Conservation (phyloP, 2,888 invertebrate species). For the Rhorus exstirpatorius region DNA sequence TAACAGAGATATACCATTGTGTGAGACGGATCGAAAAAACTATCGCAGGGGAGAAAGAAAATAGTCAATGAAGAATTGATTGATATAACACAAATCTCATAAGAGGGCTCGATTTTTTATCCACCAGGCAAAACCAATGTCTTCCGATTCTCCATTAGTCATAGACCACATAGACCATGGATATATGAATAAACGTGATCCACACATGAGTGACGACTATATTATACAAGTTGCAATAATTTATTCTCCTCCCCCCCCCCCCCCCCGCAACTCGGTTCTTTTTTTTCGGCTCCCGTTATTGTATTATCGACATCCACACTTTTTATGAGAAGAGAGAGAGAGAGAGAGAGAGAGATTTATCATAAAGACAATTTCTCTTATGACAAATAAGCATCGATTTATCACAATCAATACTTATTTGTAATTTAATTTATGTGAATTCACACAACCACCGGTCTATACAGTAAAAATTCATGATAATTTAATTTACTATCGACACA, state of each 20-base stretch:
- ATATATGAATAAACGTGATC: slow-evolving; percentile 56
- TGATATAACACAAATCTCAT: slow-evolving; percentile 24
- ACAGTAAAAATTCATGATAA: not conserved
- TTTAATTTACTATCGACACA: no score
- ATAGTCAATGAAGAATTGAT: slow-evolving; percentile 39
- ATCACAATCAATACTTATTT: slow-evolving; percentile 21
- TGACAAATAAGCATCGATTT: slow-evolving; percentile 37
- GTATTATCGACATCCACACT: slow-evolving; percentile 57
- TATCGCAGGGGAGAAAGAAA: not conserved
- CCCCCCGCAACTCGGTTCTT: not conserved
- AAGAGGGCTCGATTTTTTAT: slow-evolving; percentile 14
- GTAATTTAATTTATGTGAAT: not conserved
- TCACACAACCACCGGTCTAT: not conserved
- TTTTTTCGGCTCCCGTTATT: slow-evolving; percentile 71
- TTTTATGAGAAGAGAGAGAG: not conserved
- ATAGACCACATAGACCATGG: slow-evolving; percentile 33
- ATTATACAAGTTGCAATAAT: slow-evolving; percentile 76
- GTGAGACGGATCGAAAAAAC: not conserved
- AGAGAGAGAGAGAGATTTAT: slow-evolving; percentile 2
- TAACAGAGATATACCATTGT: not conserved
- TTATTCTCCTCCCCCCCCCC: slow-evolving; percentile 62
- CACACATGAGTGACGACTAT: slow-evolving; percentile 74
- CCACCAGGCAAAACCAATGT: slow-evolving; percentile 24
- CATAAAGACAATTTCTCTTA: slow-evolving; percentile 16
- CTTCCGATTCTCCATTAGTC: slow-evolving; percentile 59